Conservation (phyloP, 2,113 vertebrate species). For the Otis tarda region DNA sequence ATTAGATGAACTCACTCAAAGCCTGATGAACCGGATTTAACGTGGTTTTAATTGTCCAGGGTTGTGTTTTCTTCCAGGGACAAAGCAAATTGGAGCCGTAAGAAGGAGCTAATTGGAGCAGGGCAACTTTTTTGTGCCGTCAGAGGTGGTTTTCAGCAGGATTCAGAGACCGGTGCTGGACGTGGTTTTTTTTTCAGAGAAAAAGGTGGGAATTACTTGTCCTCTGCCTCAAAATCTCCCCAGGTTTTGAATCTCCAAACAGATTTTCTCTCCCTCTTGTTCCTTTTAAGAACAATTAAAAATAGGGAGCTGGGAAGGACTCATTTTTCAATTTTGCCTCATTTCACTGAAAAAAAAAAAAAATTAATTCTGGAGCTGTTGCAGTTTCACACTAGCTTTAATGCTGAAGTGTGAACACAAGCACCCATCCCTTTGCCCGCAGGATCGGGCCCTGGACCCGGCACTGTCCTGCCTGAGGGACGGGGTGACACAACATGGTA, state of each 20-base stretch:
- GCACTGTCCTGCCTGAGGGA: accelerated
- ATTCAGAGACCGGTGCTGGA: neutral
- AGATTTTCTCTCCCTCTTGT: neutral
- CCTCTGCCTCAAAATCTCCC: neutral
- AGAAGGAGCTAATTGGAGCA: neutral
- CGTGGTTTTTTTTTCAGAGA: neutral
- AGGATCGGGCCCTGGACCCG: neutral
- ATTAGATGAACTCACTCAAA: neutral
- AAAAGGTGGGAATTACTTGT: neutral
- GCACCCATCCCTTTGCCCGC: neutral
- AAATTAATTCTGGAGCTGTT: neutral
- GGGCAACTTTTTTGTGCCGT: neutral
- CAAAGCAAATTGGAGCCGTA: neutral
- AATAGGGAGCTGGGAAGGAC: neutral
- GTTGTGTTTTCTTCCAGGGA: neutral
- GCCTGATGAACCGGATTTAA: neutral
- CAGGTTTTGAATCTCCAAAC: neutral
- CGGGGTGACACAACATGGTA: neutral
- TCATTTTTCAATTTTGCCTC: neutral
- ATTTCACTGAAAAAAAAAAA: neutral
- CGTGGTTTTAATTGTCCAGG: neutral
- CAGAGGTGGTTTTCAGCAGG: neutral
- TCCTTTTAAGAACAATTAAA: neutral
- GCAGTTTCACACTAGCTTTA: neutral
- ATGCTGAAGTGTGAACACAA: neutral